These are phyloP conservation scores for Podocnemis expansa DNA, from an alignment of 2,113 vertebrate species.

Conservation along the genomic window DNA sequence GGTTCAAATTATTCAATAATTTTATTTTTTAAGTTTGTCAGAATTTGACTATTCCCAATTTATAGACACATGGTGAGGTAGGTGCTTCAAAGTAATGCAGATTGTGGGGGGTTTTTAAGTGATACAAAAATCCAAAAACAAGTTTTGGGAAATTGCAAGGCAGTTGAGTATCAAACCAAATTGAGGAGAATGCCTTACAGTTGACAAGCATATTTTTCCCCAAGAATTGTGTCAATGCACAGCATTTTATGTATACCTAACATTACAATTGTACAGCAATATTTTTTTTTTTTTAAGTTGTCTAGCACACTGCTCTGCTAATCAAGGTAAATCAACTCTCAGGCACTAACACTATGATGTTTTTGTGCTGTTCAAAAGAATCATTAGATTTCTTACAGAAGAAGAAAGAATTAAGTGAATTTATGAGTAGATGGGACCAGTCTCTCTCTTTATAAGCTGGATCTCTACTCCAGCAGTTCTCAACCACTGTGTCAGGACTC, in stretches of 20 bases:
- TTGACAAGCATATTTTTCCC: accelerated
- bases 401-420: not conserved
- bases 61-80: not conserved
- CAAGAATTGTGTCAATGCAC: not conserved
- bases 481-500: too few relatives aligned
- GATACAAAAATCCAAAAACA: not conserved
- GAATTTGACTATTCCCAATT: not conserved
- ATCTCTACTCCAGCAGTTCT: too few relatives aligned
- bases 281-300: not conserved
- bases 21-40: not conserved
- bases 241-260: not conserved
- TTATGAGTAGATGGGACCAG: not conserved
- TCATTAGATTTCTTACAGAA: not conserved
- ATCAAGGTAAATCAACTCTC: not conserved
- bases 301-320: not conserved
- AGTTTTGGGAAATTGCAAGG: not conserved
- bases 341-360: not conserved
- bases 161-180: not conserved
- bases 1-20: not conserved
- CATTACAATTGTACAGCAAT: not conserved
- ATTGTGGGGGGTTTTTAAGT: not conserved
- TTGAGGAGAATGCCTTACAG: accelerated
- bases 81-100: not conserved
- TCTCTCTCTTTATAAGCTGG: not conserved
- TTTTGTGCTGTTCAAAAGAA: not conserved